Base-by-base conservation (phyloP, 2,113 vertebrate genomes). In the Rallus limicola region DNA sequence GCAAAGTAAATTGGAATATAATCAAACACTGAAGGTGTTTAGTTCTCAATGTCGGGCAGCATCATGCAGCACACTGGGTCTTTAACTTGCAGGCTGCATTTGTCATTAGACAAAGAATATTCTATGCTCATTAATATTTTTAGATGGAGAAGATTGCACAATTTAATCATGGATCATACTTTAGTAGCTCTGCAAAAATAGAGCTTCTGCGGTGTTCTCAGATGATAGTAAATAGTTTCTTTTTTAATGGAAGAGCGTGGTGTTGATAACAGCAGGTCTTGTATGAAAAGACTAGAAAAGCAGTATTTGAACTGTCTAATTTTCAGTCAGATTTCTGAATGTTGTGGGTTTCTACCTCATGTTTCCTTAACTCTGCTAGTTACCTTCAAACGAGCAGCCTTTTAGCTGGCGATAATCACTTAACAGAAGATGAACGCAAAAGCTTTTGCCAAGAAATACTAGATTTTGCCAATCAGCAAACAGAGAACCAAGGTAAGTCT, bases 341-440 rank as follows among this genome's bases (percentile, higher is more conserved):
- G 10, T 53, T 88, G 4, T 72, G 55, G 25, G 2, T 60, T 65
- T 72, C 80, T 79, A 9, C 28, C 25, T 62, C 36, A 2, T 13
- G 19, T 81, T 97, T 98, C 98, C 98, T 99, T 99, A 90, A 99
- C 98, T 58, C 59, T 79, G 34, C 20, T 94, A 99, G 99, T 95
- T 99, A 99, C 96, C 98, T 99, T 81, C 99, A 99, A 97, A 99
- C 99, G 17, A 99, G 99, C 82, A 99, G 99, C 97, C 98, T 99
- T 86, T 97, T 99, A 95, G 99, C 99, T 46, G 98, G 99, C 15
- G 99, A 99, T 48, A 55, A 15, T 23, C 99, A 99, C 95, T 97
- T 99, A 75, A 97, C 96, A 2, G 98, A 98, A 6, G 98, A 98
- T 13, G 99, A 99, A 91, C 98, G 99, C 24, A 98, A 97, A 72